Evolutionary conservation across 2,888 invertebrate genomes (phyloP).

Genomic region (Parelbella ahira): DNA sequence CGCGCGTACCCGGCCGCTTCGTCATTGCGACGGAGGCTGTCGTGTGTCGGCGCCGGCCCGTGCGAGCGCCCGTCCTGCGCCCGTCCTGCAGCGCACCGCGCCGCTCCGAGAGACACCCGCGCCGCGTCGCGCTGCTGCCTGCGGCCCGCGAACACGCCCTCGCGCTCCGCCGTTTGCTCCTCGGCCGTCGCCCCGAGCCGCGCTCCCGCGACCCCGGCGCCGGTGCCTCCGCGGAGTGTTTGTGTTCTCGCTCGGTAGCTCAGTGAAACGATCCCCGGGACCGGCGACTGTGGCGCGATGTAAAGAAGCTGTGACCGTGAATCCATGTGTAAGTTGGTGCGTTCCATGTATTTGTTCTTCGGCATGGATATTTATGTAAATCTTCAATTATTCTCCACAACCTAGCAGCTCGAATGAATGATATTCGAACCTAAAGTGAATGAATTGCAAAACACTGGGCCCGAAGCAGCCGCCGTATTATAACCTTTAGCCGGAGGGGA

Average conservation of each 20-base stretch:
- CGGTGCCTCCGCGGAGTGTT: conserved; percentile 73
- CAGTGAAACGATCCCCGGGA: conserved; percentile 83
- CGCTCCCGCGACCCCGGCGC: conserved; percentile 29
- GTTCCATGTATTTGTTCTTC: conserved; percentile 44
- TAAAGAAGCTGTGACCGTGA: conserved; percentile 71
- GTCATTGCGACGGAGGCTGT: conserved; percentile 79
- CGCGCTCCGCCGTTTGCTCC: too few species aligned
- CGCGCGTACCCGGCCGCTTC: conserved; percentile 79
- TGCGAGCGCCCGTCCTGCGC: conserved; percentile 73
- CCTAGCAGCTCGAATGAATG: conserved; percentile 46
- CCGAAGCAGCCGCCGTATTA: conserved; percentile 48
- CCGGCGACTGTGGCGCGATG: conserved; percentile 84
- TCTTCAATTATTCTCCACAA: conserved; percentile 60
- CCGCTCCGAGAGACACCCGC: conserved; percentile 42
- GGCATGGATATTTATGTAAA: conserved; percentile 51
- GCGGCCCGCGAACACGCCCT: conserved; percentile 38
- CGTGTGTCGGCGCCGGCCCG: conserved; percentile 75
- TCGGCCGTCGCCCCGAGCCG: too few species aligned
- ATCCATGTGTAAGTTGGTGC: conserved; percentile 77
- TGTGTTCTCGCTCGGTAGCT: conserved; percentile 79
- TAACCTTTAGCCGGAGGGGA: conserved; percentile 58
- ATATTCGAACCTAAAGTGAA: conserved; percentile 60
- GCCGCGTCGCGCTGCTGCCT: conserved; percentile 42
- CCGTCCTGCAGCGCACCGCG: conserved; percentile 48
- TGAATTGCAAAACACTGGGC: conserved; percentile 57